These are phyloP conservation scores for Syrmaticus mikado DNA, from an alignment of 2,113 vertebrate genomes.

Conservation along the genomic window DNA sequence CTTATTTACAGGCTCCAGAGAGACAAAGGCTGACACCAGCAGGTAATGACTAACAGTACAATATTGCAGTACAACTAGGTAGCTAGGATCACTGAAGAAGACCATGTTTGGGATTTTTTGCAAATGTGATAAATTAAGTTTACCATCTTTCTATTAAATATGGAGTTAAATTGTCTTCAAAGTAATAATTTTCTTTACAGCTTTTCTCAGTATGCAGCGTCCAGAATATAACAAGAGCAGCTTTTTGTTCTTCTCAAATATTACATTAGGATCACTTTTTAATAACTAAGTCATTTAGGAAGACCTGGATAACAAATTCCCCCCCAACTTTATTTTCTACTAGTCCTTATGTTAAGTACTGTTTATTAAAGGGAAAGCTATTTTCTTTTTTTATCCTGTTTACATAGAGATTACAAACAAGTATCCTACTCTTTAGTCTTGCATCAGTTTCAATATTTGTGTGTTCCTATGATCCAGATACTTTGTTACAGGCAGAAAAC, in stretches of 20 bases:
- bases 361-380: background rate
- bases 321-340: background rate
- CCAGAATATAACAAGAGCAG: background rate
- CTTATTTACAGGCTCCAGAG: slow-evolving; percentile 12
- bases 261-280: background rate
- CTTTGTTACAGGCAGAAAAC: background rate
- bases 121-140: slow-evolving; percentile 70
- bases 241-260: background rate
- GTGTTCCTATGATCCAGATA: background rate
- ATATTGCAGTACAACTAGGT: background rate
- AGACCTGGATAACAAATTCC: background rate
- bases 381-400: background rate
- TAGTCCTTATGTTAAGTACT: background rate
- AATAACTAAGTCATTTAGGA: background rate
- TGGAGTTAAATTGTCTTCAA: slow-evolving; percentile 20
- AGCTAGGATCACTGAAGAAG: background rate
- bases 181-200: slow-evolving; percentile 6
- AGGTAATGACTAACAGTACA: slow-evolving; percentile 29
- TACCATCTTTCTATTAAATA: slow-evolving; percentile 60
- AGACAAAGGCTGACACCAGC: background rate
- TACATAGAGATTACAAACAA: background rate
- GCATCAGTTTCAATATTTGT: background rate
- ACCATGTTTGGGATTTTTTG: background rate
- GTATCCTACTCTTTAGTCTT: background rate
- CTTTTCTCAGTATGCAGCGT: background rate